Evolutionary conservation across 2,888 invertebrate genomes (phyloP), one percentile per base, ranked within the genome.

Genomic region (Conops quadrifasciatus): DNA sequence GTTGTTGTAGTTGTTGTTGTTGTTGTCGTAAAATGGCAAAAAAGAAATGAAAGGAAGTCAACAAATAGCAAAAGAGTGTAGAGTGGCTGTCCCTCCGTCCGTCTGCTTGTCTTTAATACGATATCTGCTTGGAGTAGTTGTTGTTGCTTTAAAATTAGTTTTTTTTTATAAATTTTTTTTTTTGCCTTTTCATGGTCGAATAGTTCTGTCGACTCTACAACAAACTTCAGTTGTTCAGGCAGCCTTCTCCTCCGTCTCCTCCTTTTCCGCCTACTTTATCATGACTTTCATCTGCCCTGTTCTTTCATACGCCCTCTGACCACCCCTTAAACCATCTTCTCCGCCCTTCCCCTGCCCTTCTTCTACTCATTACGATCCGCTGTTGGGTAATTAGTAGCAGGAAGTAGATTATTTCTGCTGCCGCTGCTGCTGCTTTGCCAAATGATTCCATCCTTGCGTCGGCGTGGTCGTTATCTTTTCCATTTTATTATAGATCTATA

Each of bases 371-470:
- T 63, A 63, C 53, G 28, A 9, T 43, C 19, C 28, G 59, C 59
- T 67, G 60, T 59, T 67, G 19, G 28, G 67, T 59, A 67, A 67
- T 67, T 67, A 67, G 67, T 67, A 59, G 49, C 67, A 67, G 67
- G 67, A 67, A 67, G 67, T 67, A 49, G 59, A 67, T 60, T 45
- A 59, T 67, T 58, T 47, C 47, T 47, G 24, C 21, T 30, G 26
- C 45, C 43, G 19, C 9, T 36, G 36, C 36, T 36, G 36, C 36
- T 36, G 9, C 9, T 36, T 36, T 36, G 36, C 36, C 36, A 36
- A 36, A 36, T 36, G 36, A 7, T 36, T 36, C 36, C 36, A 36
- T 36, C 36, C 36, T 36, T 36, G 9, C 36, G 36, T 36, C 36
- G 36, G 5, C 36, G 36, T n/a, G 9, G 9, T 36, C 9, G 36